A percentile compares a stretch with the other conserved stretches of the same genome.
Conservation (phyloP, 2,113 vertebrate genomes). For the Rhea pennata region DNA sequence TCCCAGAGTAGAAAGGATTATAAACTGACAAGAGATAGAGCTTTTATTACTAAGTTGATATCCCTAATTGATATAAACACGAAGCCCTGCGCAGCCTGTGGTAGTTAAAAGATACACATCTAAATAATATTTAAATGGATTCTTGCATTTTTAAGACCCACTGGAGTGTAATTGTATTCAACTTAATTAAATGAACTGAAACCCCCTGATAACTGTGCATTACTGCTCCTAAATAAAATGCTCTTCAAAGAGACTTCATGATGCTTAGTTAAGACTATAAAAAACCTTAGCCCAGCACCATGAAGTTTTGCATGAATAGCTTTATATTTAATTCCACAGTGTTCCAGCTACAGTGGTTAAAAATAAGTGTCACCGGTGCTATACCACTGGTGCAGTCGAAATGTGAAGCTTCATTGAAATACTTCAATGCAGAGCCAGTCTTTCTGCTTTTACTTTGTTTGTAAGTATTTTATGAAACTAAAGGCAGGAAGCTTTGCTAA, state of each 20-base stretch:
- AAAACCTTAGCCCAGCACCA: background rate
- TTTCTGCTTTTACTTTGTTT: background rate
- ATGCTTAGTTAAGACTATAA: slow-evolving; percentile 16
- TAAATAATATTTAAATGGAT: slow-evolving; percentile 69
- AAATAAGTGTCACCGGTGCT: background rate
- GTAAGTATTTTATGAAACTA: background rate
- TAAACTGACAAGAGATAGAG: background rate
- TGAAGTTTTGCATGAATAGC: background rate
- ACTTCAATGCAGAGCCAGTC: background rate
- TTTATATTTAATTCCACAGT: background rate
- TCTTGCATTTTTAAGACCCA: slow-evolving; percentile 63
- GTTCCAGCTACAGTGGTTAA: background rate
- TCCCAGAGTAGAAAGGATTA: background rate
- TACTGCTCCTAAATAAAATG: slow-evolving; percentile 61
- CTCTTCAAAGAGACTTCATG: slow-evolving; percentile 20
- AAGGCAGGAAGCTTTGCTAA: background rate
- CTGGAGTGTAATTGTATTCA: slow-evolving; percentile 63
- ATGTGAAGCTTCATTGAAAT: background rate
- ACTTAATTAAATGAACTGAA: slow-evolving; percentile 73
- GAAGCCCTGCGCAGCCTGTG: slow-evolving; percentile 6
- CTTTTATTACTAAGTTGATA: slow-evolving; percentile 31
- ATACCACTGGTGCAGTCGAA: background rate
- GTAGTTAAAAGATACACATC: slow-evolving; percentile 59
- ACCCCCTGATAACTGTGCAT: slow-evolving; percentile 35
- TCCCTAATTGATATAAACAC: slow-evolving; percentile 55